A percentile compares a stretch with the other conserved stretches of the same genome.
Conservation (phyloP, 2,888 invertebrate species). For the Aphidius colemani region DNA sequence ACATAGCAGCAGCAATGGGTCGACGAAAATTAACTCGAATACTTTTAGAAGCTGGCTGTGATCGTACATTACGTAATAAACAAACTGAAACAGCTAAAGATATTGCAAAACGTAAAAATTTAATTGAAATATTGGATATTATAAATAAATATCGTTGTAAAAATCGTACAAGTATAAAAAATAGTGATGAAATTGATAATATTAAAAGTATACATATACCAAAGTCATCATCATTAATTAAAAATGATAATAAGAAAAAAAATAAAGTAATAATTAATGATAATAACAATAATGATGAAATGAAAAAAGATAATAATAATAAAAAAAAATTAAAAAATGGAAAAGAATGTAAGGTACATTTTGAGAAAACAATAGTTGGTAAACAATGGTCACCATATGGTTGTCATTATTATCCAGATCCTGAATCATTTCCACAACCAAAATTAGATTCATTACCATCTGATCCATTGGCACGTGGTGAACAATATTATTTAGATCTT, state of each 20-base stretch:
- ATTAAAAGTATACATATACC: slow-evolving; percentile 32
- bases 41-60: slow-evolving; percentile 84
- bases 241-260: slow-evolving; percentile 49
- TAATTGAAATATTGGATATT: slow-evolving; percentile 82
- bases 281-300: slow-evolving; percentile 61
- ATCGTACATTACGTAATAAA: slow-evolving; percentile 74
- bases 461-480: slow-evolving; percentile 84
- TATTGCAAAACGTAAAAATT: slow-evolving; percentile 85
- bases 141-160: slow-evolving; percentile 60
- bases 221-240: slow-evolving; percentile 34
- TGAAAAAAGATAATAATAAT: slow-evolving; percentile 60
- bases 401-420: slow-evolving; percentile 88
- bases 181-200: slow-evolving; percentile 36
- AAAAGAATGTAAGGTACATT: slow-evolving; percentile 63
- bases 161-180: slow-evolving; percentile 48
- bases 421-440: slow-evolving; percentile 82
- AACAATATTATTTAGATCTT: slow-evolving; percentile 92
- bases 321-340: slow-evolving; percentile 53
- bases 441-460: slow-evolving; percentile 83
- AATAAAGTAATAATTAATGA: slow-evolving; percentile 62
- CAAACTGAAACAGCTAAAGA: slow-evolving; percentile 89
- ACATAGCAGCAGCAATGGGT: slow-evolving; percentile 94
- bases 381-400: slow-evolving; percentile 86
- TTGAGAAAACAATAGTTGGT: slow-evolving; percentile 58
- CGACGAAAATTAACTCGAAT: slow-evolving; percentile 88